These are phyloP conservation scores for Anorthoa munda DNA, from an alignment of 2,888 invertebrate species.

Conservation along the genomic window DNA sequence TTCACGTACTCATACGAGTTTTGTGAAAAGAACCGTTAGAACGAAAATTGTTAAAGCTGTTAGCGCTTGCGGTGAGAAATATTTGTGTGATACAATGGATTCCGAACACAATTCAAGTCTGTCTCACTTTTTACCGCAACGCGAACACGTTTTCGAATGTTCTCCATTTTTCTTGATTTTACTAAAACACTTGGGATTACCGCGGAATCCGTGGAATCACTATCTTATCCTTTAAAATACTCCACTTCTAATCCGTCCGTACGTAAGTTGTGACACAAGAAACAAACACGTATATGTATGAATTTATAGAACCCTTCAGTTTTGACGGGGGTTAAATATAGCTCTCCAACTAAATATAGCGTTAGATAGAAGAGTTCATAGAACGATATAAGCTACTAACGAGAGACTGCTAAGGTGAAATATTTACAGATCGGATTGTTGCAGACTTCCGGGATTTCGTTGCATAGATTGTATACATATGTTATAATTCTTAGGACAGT, in stretches of 20 bases:
- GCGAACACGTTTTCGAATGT: conserved; percentile 33
- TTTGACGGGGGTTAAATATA: conserved; percentile 64
- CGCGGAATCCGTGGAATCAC: conserved; percentile 16
- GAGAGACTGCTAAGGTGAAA: conserved; percentile 47
- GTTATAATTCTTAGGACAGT: conserved; percentile 13
- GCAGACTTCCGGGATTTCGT: conserved; percentile 54
- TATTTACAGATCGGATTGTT: conserved; percentile 59
- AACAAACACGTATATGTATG: conserved; percentile 51
- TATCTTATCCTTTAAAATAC: conserved; percentile 13
- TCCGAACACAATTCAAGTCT: conserved; percentile 61
- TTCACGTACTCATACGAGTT: conserved; percentile 70
- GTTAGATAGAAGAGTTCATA: conserved; percentile 61
- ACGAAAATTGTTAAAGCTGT: conserved; percentile 73
- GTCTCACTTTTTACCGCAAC: conserved; percentile 57
- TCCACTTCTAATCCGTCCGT: conserved; percentile 26
- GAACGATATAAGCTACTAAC: conserved; percentile 59
- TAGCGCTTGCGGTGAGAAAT: conserved; percentile 69
- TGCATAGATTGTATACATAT: conserved; percentile 25
- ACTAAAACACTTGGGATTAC: conserved; percentile 14
- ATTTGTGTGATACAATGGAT: conserved; percentile 67
- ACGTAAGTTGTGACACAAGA: conserved; percentile 48
- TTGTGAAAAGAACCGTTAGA: conserved; percentile 75
- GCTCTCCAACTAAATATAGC: conserved; percentile 54
- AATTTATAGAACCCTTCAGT: conserved; percentile 64
- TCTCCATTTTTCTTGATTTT: conserved; percentile 30